Base-by-base conservation (phyloP, 2,888 invertebrate species). In the Rhamphomyia laevipes region DNA sequence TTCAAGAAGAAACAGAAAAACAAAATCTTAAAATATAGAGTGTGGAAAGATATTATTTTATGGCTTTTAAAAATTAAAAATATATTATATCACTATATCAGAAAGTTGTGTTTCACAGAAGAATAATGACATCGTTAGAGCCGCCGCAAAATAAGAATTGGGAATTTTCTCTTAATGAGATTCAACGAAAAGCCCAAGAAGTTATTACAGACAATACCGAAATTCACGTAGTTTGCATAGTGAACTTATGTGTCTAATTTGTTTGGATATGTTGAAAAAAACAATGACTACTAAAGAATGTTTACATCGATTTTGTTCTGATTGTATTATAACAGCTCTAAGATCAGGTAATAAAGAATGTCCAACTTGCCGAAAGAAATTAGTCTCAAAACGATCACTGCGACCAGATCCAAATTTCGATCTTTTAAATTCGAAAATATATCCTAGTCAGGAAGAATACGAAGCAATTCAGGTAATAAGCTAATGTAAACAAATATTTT, bases 221-320 rank as follows among this genome's bases (percentile, higher is more conserved):
- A 73, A 89, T 89, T 65, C 99, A 55, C 77, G 99, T 67, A 86
- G 88, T 76, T 74, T 99, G 61, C 89, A 93, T 76, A 91, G 86
- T 73, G 97, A 99, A 73, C 74, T 99, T 48, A 96, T 95, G 92
- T 99, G 97, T 67, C 97, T 97, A 45, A 99, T 99, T 67, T 99
- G 97, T 70, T 75, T 99, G 65, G 99, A 99, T 71, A 93, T 96
- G 92, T 76, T 97, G 59, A 97, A 96, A 70, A 93, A 92, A 68
- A 99, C 99, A 0, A 97, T 97, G 97, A 97, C 97, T n/a, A 99
- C 99, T 7, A 99, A 99, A 68, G 97, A 99, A 74, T 99, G 99
- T 73, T 77, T 99, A 51, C 99, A 99, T 71, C 82, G 99, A 51
- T 99, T 99, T 71, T 99, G 97, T 72, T 90, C 93, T 18, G 97